A percentile compares a stretch with the other conserved stretches of the same genome.
Conservation (phyloP, 2,113 vertebrate genomes). For the Empidonax traillii region DNA sequence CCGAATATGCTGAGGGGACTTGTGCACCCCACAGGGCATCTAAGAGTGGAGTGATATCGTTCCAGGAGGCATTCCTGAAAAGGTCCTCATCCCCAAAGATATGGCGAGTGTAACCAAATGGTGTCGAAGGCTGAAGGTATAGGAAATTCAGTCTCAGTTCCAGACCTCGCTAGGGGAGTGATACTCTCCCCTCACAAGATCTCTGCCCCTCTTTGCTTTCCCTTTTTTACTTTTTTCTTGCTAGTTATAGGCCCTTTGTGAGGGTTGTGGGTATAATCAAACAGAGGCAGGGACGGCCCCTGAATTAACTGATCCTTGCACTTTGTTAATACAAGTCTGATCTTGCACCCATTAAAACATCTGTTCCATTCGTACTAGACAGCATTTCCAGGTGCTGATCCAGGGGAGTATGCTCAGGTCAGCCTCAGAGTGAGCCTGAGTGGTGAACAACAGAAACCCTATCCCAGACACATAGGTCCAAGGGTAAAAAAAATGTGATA, state of each 20-base stretch:
- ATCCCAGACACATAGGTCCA: background rate
- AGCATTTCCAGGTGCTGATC: background rate
- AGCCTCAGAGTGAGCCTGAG: background rate
- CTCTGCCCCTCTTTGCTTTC: background rate
- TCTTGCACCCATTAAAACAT: background rate
- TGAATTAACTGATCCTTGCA: background rate
- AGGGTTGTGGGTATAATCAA: background rate
- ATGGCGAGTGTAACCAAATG: fast-evolving
- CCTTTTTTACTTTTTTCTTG: fast-evolving
- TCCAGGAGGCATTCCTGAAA: background rate
- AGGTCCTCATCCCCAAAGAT: background rate
- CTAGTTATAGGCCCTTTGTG: background rate
- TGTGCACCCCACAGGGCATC: no score
- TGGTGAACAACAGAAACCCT: background rate
- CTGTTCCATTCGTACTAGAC: background rate
- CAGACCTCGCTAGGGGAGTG: background rate
- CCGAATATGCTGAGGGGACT: background rate
- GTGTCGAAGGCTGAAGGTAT: background rate
- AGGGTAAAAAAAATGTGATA: background rate
- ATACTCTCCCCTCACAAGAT: background rate
- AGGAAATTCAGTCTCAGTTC: background rate
- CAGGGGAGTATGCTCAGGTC: background rate
- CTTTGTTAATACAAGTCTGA: background rate
- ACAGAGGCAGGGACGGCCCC: background rate
- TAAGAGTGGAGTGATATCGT: no score